A percentile compares a stretch with the other conserved stretches of the same genome.
phyloP scores from a whole-genome alignment of 2,888 invertebrate species.

The Nephrotoma guestfalica region DNA sequence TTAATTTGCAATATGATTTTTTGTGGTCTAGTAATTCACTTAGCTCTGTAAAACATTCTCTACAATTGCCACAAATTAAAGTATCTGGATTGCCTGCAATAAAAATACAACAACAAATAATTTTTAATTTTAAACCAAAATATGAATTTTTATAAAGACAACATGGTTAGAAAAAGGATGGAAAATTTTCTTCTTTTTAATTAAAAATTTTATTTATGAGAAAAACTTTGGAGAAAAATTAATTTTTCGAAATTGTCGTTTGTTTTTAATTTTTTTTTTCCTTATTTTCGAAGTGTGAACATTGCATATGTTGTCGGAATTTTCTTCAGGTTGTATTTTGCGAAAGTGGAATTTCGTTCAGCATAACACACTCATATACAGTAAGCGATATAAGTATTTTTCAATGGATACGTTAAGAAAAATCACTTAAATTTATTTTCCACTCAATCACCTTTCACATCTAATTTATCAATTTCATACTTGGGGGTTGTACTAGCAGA shows the following conservation, averaged over 20 bases:
- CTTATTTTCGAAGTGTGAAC: background rate
- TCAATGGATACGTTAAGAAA: background rate
- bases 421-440: background rate
- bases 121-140: background rate
- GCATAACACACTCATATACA: background rate
- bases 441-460: background rate
- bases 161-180: background rate
- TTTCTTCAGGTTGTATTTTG: background rate
- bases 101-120: slow-evolving; percentile 14
- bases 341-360: no score
- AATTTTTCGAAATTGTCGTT: background rate
- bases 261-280: background rate
- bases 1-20: slow-evolving; percentile 53
- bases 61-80: slow-evolving; percentile 64
- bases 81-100: slow-evolving; percentile 54
- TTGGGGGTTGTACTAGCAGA: background rate
- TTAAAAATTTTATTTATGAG: background rate
- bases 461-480: background rate
- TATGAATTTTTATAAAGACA: background rate
- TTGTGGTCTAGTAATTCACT: slow-evolving; percentile 62
- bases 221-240: background rate
- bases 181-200: background rate
- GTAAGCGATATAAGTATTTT: background rate
- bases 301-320: background rate
- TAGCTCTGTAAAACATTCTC: slow-evolving; percentile 56